Conservation (phyloP, 2,888 invertebrate species). For the Drosophila pseudotakahashii region DNA sequence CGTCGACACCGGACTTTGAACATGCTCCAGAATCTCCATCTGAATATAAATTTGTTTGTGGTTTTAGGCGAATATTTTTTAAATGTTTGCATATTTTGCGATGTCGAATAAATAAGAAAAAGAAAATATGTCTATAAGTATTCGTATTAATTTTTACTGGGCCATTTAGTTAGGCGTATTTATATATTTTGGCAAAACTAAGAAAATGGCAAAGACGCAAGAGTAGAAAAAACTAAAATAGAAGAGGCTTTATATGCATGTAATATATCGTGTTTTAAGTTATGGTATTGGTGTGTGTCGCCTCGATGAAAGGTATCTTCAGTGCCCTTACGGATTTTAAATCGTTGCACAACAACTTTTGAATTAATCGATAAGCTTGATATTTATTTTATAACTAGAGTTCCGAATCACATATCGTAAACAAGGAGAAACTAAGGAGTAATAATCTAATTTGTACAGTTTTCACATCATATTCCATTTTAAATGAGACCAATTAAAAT, state of each 20-base stretch:
- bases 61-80: slow-evolving; percentile 45
- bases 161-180: slow-evolving; percentile 6
- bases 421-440: slow-evolving; percentile 36
- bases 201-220: not conserved
- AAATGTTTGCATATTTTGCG: slow-evolving; percentile 45
- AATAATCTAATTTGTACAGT: slow-evolving; percentile 65
- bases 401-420: slow-evolving; percentile 62
- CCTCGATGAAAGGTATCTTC: slow-evolving; percentile 11
- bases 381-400: slow-evolving; percentile 51
- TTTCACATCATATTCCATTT: slow-evolving; percentile 51
- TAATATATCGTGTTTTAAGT: slow-evolving; percentile 13
- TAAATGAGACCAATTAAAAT: slow-evolving; percentile 66
- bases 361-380: slow-evolving; percentile 2
- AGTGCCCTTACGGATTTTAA: slow-evolving; percentile 9
- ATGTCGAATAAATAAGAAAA: slow-evolving; percentile 57
- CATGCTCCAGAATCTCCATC: slow-evolving; percentile 85
- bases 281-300: slow-evolving; percentile 13
- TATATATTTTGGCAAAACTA: slow-evolving; percentile 12
- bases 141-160: slow-evolving; percentile 21
- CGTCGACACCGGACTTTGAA: slow-evolving; percentile 84
- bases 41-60: slow-evolving; percentile 53
- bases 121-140: slow-evolving; percentile 63
- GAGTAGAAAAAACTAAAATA: slow-evolving; percentile 12
- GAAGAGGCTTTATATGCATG: slow-evolving; percentile 7
- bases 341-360: too few species aligned